These are phyloP conservation scores for Alosa sapidissima DNA, from an alignment of 2,797 vertebrate species.

Conservation along the genomic window DNA sequence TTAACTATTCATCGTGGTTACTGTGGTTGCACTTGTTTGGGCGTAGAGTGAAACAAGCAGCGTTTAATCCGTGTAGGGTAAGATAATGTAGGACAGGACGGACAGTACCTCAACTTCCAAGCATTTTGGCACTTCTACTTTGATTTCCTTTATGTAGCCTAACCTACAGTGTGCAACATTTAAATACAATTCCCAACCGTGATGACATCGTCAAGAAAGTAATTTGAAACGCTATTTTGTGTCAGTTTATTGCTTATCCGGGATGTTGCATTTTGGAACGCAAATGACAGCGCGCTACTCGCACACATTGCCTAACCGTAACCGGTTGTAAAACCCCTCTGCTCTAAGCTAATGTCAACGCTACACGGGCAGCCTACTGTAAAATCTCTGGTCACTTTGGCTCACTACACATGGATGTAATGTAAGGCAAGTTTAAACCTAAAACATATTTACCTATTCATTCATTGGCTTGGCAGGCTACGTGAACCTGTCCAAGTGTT, in stretches of 20 bases:
- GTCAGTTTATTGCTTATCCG: too few species aligned
- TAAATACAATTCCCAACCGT: neutral
- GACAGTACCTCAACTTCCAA: neutral
- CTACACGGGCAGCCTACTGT: too few species aligned
- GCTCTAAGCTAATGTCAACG: too few species aligned
- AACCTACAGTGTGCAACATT: neutral
- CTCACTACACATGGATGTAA: too few species aligned
- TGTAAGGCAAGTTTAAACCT: neutral
- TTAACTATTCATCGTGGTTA: neutral
- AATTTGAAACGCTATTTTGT: neutral
- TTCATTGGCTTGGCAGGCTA: neutral
- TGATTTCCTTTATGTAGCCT: neutral
- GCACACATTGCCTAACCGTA: too few species aligned
- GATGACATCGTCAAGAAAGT: neutral
- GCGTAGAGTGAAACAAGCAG: neutral
- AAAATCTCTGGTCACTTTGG: too few species aligned
- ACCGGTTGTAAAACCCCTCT: too few species aligned
- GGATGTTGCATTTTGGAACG: too few species aligned
- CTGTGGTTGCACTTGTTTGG: neutral
- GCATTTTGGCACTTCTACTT: neutral
- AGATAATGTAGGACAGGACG: too few species aligned
- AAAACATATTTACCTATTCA: neutral
- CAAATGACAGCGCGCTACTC: too few species aligned
- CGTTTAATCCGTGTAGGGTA: neutral
- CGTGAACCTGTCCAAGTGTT: constrained; percentile 41